Evolutionary conservation across 1,140 invertebrate species (phyloP).

Genomic region (Belonocnema kinseyi): DNA sequence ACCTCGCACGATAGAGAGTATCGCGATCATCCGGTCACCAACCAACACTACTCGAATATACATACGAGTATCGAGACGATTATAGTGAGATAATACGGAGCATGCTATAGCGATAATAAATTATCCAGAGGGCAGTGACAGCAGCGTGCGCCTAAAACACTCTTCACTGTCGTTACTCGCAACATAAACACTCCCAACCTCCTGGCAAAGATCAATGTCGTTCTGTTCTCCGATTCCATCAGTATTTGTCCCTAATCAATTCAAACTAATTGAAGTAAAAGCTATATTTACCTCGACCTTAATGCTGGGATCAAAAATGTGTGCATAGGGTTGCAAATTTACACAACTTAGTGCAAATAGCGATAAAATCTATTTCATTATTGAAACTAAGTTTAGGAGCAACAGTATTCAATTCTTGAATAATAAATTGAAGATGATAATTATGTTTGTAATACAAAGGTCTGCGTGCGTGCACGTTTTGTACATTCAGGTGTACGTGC

Average conservation of each 20-base stretch:
- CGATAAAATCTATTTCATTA: too few relatives aligned
- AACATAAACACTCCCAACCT: conserved; percentile 17
- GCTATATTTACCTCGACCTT: too few relatives aligned
- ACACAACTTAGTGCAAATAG: too few relatives aligned
- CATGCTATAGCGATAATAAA: conserved; percentile 34
- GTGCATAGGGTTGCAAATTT: too few relatives aligned
- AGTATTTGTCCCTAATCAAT: background rate
- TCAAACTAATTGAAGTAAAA: too few relatives aligned
- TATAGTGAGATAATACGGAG: conserved; percentile 8
- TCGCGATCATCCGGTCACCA: too few relatives aligned
- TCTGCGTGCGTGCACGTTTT: conserved; percentile 10
- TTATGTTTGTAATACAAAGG: background rate
- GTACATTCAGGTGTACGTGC: background rate
- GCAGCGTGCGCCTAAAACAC: background rate
- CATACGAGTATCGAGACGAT: background rate
- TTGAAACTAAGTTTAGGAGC: too few relatives aligned
- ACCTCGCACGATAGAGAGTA: too few relatives aligned
- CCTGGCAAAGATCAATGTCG: conserved; percentile 14
- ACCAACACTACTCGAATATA: too few relatives aligned
- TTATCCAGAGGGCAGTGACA: conserved; percentile 35
- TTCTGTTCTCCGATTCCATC: background rate
- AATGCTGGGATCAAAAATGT: too few relatives aligned
- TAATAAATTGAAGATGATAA: too few relatives aligned
- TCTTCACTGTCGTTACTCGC: background rate
- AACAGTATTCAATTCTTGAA: too few relatives aligned